Evolutionary conservation across 2,797 vertebrate species (phyloP).

Genomic region (Myripristis murdjan): DNA sequence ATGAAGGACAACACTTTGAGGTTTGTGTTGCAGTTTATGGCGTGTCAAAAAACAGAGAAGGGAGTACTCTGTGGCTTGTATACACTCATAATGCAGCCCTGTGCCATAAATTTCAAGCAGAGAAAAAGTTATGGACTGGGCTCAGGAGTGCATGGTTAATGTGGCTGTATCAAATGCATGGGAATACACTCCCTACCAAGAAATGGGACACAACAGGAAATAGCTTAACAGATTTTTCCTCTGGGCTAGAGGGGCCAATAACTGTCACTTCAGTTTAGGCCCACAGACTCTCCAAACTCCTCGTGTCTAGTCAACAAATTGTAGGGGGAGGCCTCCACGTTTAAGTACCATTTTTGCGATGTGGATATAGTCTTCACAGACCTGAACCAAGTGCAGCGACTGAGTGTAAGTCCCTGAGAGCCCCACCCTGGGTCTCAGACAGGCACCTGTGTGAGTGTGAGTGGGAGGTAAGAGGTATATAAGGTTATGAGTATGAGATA

Average conservation of each 20-base stretch:
- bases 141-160: constrained; percentile 81
- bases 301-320: constrained; percentile 83
- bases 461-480: constrained; percentile 56
- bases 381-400: constrained; percentile 17
- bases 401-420: constrained; percentile 45
- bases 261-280: constrained; percentile 89
- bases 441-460: constrained; percentile 71
- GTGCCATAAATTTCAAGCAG: constrained; percentile 75
- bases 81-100: constrained; percentile 72
- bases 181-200: constrained; percentile 84
- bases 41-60: constrained; percentile 70
- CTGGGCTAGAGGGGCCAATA: constrained; percentile 85
- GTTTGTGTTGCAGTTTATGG: constrained; percentile 76
- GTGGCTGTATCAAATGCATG: constrained; percentile 83
- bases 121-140: constrained; percentile 77
- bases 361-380: constrained; percentile 72
- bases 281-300: constrained; percentile 73
- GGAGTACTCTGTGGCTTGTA: constrained; percentile 58
- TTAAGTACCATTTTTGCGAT: constrained; percentile 72
- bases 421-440: constrained; percentile 31
- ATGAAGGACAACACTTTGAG: constrained; percentile 65
- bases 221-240: constrained; percentile 83
- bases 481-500: constrained; percentile 48
- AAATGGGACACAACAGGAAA: constrained; percentile 92
- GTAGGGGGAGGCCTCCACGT: constrained; percentile 73